A percentile compares a stretch with the other conserved stretches of the same genome.
phyloP scores from a whole-genome alignment of 2,888 invertebrate genomes.

The Pristionchus fissidentatus region DNA sequence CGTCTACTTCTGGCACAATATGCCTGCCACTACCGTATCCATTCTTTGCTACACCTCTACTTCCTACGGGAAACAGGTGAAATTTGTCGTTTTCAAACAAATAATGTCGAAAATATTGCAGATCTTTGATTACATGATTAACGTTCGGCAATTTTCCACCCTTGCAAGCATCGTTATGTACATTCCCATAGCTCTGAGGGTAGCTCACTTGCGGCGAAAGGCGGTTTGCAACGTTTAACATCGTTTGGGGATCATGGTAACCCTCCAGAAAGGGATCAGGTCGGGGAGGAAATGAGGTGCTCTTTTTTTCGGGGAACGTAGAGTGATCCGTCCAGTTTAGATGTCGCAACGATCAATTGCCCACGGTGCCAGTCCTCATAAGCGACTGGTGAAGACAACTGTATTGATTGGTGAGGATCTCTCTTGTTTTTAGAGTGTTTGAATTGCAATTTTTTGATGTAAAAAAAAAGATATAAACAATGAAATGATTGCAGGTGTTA shows the following conservation, averaged over 20 bases:
- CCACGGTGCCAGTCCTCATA: background rate
- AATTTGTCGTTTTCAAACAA: too few relatives aligned
- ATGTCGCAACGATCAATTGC: background rate
- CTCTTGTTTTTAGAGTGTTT: background rate
- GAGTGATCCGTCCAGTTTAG: too few relatives aligned
- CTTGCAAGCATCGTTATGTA: slow-evolving; percentile 39
- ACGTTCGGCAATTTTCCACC: slow-evolving; percentile 45
- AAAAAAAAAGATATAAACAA: too few relatives aligned
- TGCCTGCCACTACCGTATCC: background rate
- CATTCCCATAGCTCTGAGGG: slow-evolving; percentile 40
- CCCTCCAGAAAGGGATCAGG: too few relatives aligned
- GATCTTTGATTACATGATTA: slow-evolving; percentile 48
- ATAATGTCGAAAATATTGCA: background rate
- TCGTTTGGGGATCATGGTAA: background rate
- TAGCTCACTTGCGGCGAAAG: background rate
- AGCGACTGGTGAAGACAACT: slow-evolving; percentile 26
- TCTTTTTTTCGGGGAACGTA: too few relatives aligned
- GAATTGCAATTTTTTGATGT: too few relatives aligned
- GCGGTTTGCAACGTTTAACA: background rate
- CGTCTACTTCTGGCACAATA: slow-evolving; percentile 41
- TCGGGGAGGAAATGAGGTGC: too few relatives aligned
- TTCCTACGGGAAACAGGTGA: slow-evolving; percentile 30
- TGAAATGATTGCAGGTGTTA: background rate
- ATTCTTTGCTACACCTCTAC: slow-evolving; percentile 47
- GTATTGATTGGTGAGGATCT: slow-evolving; percentile 8